phyloP scores from a whole-genome alignment of 2,113 vertebrate species.

The Datnioides undecimradiatus region DNA sequence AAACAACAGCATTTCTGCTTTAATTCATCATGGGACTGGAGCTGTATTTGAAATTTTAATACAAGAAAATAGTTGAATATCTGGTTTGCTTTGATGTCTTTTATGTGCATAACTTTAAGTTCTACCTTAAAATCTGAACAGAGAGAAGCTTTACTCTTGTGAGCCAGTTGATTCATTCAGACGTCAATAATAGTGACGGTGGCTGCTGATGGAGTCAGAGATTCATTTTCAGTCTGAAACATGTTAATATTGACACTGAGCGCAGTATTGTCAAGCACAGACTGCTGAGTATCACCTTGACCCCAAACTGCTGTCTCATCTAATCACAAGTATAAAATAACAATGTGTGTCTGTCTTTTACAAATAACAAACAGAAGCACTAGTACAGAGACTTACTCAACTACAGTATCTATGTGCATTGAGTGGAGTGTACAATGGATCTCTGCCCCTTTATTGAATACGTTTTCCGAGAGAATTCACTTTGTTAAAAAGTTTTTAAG shows the following conservation, averaged over 20 bases:
- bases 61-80: background rate
- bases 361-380: background rate
- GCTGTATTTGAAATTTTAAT: background rate
- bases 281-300: no score
- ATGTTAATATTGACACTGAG: background rate
- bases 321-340: no score
- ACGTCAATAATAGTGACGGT: background rate
- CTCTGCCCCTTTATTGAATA: no score
- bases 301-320: no score
- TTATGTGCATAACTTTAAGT: background rate
- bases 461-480: background rate
- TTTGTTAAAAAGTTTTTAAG: no score
- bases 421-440: no score
- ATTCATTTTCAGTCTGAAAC: background rate
- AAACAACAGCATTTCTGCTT: no score
- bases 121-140: background rate
- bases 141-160: background rate
- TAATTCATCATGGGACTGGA: no score
- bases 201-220: conserved; percentile 3
- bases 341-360: background rate
- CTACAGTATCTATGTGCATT: background rate
- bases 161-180: conserved; percentile 2
- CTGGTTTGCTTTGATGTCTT: conserved; percentile 2
- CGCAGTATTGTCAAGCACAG: background rate
- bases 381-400: background rate